Base-by-base conservation (phyloP, 1,140 invertebrate species). In the Pectinophora gossypiella region DNA sequence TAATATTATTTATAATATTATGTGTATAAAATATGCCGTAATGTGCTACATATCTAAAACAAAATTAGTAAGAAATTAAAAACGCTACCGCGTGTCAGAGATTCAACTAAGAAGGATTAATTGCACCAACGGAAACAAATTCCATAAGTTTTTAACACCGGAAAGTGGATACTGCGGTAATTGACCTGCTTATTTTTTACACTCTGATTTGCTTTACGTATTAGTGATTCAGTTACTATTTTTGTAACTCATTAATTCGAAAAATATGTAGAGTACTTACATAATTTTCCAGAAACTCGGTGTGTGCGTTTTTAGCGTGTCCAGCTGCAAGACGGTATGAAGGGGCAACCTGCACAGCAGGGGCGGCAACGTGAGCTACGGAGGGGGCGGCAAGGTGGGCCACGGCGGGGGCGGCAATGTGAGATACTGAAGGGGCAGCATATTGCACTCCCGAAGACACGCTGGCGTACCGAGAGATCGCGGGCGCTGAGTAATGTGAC, bases 251-350 rank as follows among this genome's bases (percentile, higher is more conserved):
- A n/a, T n/a, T n/a, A n/a, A n/a, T n/a, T n/a, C n/a, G n/a, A n/a
- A n/a, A n/a, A n/a, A n/a, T n/a, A n/a, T n/a, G n/a, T n/a, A n/a
- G n/a, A 22, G 19, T 40, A 89, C 90, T 89, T 76, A 91, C 90
- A 63, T 90, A 90, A 57, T 90, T 90, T 70, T 91, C 89, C 45
- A 90, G 61, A 58, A 90, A 90, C 57, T 90, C 89, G 7, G 87
- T 84, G 49, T 89, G 88, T 7, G 89, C 82, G 58, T 90, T 88
- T 67, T 91, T 90, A n/a, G 16, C 36, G n/a, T 40, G n/a, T 15
- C n/a, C 36, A 32, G 27, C 27, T 9, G 9, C 9, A 12, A 12
- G 27, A 32, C n/a, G n/a, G n/a, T n/a, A n/a, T n/a, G n/a, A n/a
- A 6, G 23, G 23, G 5, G 23, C 23, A 5, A 27, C 23, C 5